These are phyloP conservation scores for Drosophila rhopaloa DNA, from an alignment of 1,140 invertebrate genomes.

Conservation along the genomic window DNA sequence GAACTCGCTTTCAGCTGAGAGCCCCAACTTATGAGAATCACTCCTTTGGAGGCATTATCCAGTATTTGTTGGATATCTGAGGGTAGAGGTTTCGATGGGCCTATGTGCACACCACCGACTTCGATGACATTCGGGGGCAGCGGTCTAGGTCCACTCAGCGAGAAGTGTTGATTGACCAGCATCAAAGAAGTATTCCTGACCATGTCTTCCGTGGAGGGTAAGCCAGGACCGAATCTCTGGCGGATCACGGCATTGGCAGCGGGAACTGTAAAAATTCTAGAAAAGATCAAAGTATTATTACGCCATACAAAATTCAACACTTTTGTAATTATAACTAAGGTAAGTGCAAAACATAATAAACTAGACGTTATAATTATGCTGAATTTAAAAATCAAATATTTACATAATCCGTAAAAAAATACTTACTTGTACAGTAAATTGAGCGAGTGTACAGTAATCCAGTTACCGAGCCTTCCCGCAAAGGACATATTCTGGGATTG, in stretches of 20 bases:
- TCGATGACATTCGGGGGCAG: slow-evolving; percentile 88
- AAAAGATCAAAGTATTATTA: not conserved
- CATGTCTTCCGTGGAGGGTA: slow-evolving; percentile 87
- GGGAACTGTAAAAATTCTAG: slow-evolving; percentile 44
- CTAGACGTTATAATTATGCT: not conserved
- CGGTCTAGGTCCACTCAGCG: slow-evolving; percentile 86
- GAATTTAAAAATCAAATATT: not conserved
- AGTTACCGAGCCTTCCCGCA: slow-evolving; percentile 83
- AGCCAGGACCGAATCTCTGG: slow-evolving; percentile 84
- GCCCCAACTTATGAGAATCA: slow-evolving; percentile 90
- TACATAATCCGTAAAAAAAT: not conserved
- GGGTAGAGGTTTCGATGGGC: slow-evolving; percentile 85
- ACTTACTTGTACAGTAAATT: slow-evolving; percentile 72
- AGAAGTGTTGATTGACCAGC: slow-evolving; percentile 88
- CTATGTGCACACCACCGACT: slow-evolving; percentile 88
- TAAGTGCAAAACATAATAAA: too few relatives aligned
- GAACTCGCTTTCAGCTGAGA: slow-evolving; percentile 87
- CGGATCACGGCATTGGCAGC: slow-evolving; percentile 56
- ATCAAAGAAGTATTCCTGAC: slow-evolving; percentile 87
- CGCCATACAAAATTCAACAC: too few relatives aligned
- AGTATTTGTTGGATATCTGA: slow-evolving; percentile 88
- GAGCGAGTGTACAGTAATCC: slow-evolving; percentile 64
- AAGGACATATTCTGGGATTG: slow-evolving; percentile 86
- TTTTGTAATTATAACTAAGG: too few relatives aligned
- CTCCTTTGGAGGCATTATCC: slow-evolving; percentile 88